These are phyloP conservation scores for Sebastes paucispinis DNA, from an alignment of 2,797 vertebrate species.

Conservation along the genomic window DNA sequence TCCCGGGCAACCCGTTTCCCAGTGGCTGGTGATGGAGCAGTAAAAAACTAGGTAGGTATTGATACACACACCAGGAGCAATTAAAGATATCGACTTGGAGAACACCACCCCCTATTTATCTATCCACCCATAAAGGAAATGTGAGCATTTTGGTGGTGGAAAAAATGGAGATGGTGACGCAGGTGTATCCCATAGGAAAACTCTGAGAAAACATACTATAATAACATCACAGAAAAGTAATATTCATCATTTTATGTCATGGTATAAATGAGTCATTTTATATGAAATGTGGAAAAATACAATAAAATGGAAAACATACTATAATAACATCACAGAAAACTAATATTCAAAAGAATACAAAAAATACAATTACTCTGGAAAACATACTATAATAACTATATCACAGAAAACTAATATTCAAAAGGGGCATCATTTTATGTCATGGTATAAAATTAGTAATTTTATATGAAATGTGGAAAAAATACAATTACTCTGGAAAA, in stretches of 20 bases:
- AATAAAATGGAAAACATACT: neutral
- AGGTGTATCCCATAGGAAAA: constrained; percentile 41
- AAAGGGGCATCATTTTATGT: too few relatives aligned
- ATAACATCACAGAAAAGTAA: neutral
- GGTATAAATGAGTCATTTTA: neutral
- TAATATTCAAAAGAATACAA: too few relatives aligned
- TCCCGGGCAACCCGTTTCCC: constrained; percentile 95
- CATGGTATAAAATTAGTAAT: too few relatives aligned
- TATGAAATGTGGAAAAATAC: neutral
- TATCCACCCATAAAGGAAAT: constrained; percentile 48
- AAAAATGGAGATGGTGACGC: constrained; percentile 48
- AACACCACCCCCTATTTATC: constrained; percentile 52
- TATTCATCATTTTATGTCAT: neutral
- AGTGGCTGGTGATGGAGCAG: constrained; percentile 86
- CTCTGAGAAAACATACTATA: neutral
- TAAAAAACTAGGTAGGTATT: constrained; percentile 77
- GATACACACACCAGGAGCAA: constrained; percentile 75
- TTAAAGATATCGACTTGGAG: constrained; percentile 75
- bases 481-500: too few relatives aligned
- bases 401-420: too few relatives aligned
- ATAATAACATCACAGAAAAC: too few relatives aligned
- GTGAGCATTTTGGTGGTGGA: constrained; percentile 18
- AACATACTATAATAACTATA: too few relatives aligned
- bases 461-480: too few relatives aligned
- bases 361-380: too few relatives aligned